Conservation (phyloP, 2,113 vertebrate species). For the Lucifuga dentata region DNA sequence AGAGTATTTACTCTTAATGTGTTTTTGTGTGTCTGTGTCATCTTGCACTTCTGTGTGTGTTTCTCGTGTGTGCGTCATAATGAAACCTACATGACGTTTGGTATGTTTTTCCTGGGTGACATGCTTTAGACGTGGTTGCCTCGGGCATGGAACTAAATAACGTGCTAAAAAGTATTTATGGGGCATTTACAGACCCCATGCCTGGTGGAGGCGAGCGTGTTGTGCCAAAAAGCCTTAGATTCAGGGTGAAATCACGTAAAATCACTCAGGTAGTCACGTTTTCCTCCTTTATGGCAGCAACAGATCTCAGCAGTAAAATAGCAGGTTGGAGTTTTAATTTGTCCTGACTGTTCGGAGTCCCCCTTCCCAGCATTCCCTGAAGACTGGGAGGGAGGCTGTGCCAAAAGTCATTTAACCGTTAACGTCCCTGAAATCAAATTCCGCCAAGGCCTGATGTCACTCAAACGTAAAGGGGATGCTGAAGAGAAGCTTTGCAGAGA, state of each 20-base stretch:
- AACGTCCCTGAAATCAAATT: conserved; percentile 35
- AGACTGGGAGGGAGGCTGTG: conserved; percentile 17
- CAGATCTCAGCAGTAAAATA: conserved; percentile 72
- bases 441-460: conserved; percentile 47
- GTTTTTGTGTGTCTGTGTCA: not conserved
- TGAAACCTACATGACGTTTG: conserved; percentile 79
- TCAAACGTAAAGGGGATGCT: conserved; percentile 15
- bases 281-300: conserved; percentile 70
- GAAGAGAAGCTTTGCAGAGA: too few species aligned
- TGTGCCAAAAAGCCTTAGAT: conserved; percentile 76
- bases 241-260: conserved; percentile 61
- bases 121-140: conserved; percentile 74
- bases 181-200: conserved; percentile 78
- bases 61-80: conserved; percentile 65
- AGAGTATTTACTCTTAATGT: too few species aligned
- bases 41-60: conserved; percentile 17
- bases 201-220: conserved; percentile 69
- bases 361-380: not conserved
- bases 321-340: conserved; percentile 75
- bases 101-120: conserved; percentile 69
- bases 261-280: conserved; percentile 52
- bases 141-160: conserved; percentile 81
- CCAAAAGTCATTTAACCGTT: conserved; percentile 55
- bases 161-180: conserved; percentile 84
- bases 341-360: conserved; percentile 50